phyloP scores from a whole-genome alignment of 2,888 invertebrate genomes.

The Cyclophora punctaria region DNA sequence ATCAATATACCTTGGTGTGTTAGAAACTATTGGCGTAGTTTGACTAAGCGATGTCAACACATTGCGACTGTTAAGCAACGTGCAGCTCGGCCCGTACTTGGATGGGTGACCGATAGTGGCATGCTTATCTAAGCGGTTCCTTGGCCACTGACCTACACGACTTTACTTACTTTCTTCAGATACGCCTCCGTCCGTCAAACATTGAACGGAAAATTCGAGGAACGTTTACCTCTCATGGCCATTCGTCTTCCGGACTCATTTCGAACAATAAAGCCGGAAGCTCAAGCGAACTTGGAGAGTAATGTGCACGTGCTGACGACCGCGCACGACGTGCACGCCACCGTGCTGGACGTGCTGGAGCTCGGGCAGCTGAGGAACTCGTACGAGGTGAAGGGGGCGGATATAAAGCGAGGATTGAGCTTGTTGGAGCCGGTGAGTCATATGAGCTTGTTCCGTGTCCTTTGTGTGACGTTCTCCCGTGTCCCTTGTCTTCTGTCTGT shows the following conservation, averaged over 20 bases:
- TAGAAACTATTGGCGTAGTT: no score
- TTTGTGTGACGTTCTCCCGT: neutral
- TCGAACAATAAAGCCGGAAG: conserved; percentile 73
- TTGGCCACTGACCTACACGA: no score
- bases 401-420: conserved; percentile 72
- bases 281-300: conserved; percentile 74
- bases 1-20: no score
- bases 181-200: conserved; percentile 17
- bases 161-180: conserved; percentile 7
- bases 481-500: no score
- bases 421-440: conserved; percentile 74
- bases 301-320: conserved; percentile 83
- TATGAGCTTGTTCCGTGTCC: conserved; percentile 73
- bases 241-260: conserved; percentile 84
- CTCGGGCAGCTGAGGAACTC: conserved; percentile 41
- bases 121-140: no score
- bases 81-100: no score
- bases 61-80: no score
- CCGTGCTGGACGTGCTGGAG: conserved; percentile 77
- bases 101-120: no score
- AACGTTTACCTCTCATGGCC: conserved; percentile 48
- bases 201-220: conserved; percentile 24
- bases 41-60: no score
- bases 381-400: conserved; percentile 55
- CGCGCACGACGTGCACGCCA: conserved; percentile 88